Percentiles rank a stretch among this genome's conserved stretches.
Evolutionary conservation across 1,140 invertebrate species (phyloP).

Genomic region (Euura lappo): DNA sequence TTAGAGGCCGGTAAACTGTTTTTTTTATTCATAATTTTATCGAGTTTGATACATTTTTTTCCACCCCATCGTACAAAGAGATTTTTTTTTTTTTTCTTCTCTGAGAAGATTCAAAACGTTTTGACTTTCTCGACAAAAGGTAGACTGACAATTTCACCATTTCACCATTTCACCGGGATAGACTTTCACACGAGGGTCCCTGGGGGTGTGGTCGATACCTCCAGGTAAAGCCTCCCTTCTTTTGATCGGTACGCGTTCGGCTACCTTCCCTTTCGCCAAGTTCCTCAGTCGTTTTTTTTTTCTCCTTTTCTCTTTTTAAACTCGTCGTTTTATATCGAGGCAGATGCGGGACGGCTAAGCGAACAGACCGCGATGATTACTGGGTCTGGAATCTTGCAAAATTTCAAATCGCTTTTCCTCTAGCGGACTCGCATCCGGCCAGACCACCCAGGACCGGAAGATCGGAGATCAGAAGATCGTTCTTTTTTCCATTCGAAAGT

Average conservation of each 20-base stretch:
- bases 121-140: no score
- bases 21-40: no score
- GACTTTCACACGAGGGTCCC: not conserved
- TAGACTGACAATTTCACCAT: no score
- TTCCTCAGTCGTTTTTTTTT: no score
- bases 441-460: not conserved
- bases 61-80: no score
- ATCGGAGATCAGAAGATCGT: not conserved
- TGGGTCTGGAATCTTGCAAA: not conserved
- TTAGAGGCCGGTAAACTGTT: no score
- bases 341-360: not conserved
- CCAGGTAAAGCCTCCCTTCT: not conserved
- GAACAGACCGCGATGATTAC: not conserved
- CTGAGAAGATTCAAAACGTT: no score
- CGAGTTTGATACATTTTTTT: no score
- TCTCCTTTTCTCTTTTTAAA: no score
- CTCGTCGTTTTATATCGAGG: not conserved
- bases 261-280: not conserved
- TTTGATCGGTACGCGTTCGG: not conserved
- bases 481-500: no score
- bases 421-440: not conserved
- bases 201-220: not conserved
- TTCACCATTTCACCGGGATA: not conserved
- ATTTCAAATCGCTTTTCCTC: not conserved
- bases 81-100: no score